Evolutionary conservation across 2,888 invertebrate genomes (phyloP), one percentile per base, ranked within the genome.

Genomic region (Sinelater perroti): DNA sequence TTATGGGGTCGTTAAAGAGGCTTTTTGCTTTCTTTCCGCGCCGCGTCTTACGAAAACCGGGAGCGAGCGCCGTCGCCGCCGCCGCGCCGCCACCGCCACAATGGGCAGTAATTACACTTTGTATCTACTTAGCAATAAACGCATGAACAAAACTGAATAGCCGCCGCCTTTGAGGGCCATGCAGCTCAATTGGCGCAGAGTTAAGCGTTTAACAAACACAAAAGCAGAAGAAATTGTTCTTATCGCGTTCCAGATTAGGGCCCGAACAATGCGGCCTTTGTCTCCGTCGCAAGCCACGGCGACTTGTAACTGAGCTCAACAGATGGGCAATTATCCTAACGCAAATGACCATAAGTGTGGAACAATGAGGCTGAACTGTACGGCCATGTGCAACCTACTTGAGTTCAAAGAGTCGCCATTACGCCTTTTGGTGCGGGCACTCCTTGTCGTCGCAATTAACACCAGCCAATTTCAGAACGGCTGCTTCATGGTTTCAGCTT

Each of bases 181-280:
- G 46, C 46, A 49, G 53, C 42, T 56, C 16, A 55, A 55, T 55
- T 60, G 46, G 26, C 21, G 33, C 17, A 21, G 55, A 60, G 60
- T 51, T 50, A 55, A 60, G 55, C 51, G 44, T 46, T 51, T 60
- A 55, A 60, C 59, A 57, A 57, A 57, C 42, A 59, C 59, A 60
- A 60, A 60, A 54, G 60, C 51, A 46, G 50, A 60, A 60, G 60
- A 60, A 60, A 60, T 55, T 60, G 60, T 60, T 55, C 60, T 60
- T 60, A 55, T 60, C 60, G 51, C 46, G 60, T 55, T 60, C 60
- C 51, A 60, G 60, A 60, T 60, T 60, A 60, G 40, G 56, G 26
- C 33, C 16, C 11, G 45, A 55, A 60, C 60, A 60, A 60, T 51
- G 21, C 42, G 17, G 49, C 60, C 46, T 60, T 60, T 60, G 60